Evolutionary conservation across 2,888 invertebrate genomes (phyloP), one percentile per base, ranked within the genome.

Genomic region (Uropetala carovei): DNA sequence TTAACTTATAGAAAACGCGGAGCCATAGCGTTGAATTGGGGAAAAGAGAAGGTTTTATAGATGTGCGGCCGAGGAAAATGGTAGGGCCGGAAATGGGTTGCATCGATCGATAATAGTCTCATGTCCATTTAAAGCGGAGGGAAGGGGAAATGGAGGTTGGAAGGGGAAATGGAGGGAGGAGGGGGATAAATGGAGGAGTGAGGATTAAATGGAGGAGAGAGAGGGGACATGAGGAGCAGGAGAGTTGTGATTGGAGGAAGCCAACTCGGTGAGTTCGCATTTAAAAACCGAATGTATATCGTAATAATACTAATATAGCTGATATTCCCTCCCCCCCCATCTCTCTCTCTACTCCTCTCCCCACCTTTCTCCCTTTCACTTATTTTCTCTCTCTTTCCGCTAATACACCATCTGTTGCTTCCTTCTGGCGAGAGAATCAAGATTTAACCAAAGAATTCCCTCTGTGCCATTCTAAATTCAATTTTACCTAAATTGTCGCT

Each of bases 381-480:
- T 27, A 75, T 27, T 22, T 22, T 27, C 75, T 75, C 27, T 11
- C 75, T 27, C 22, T 14, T 11, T 9, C 11, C 8, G 22, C 75
- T 75, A 75, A 22, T 75, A 22, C 22, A 22, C 75, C 75, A 75
- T 75, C 75, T 75, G 75, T 75, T 75, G 75, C 75, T 75, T 75
- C 64, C 64, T 0, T 64, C 64, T 64, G 13, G 22, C 10, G 22
- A n/a, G 75, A 22, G 27, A 75, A 22, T 2, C 68, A 68, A 18
- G 18, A 75, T 27, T 8, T 22, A n/a, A 22, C 27, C 22, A 4
- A 27, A 75, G 75, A 27, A n/a, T 75, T 75, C 22, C 13, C 75
- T 11, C 27, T 75, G 22, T 27, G 7, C 27, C 22, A 27, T 22
- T 22, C 22, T 75, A 13, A n/a, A n/a, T n/a, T n/a, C n/a, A n/a